Conservation (phyloP, 1,140 invertebrate genomes). For the Hypsibius dujardini region DNA sequence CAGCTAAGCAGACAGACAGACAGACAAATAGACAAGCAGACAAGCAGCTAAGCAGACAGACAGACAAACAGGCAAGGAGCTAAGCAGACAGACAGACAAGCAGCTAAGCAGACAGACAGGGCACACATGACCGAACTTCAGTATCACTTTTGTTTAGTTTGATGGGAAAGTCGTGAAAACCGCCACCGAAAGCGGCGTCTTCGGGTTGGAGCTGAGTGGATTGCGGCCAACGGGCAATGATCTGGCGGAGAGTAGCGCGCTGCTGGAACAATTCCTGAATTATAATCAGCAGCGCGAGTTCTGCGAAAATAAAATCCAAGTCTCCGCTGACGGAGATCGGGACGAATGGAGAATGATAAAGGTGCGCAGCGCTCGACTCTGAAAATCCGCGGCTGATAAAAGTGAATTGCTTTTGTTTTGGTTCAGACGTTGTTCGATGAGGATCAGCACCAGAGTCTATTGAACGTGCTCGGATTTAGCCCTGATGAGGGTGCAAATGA, state of each 20-base stretch:
- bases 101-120: no score
- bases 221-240: not conserved
- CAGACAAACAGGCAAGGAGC: no score
- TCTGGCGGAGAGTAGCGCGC: not conserved
- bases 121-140: not conserved
- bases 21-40: no score
- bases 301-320: not conserved
- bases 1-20: no score
- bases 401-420: no score
- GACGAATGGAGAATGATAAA: not conserved
- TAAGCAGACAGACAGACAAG: no score
- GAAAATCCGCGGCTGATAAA: no score
- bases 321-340: not conserved
- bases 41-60: no score
- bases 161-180: conserved; percentile 6
- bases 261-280: not conserved
- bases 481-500: not conserved
- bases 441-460: not conserved
- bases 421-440: not conserved
- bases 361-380: not conserved
- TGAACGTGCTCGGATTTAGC: not conserved
- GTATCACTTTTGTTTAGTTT: conserved; percentile 2
- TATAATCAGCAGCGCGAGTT: not conserved
- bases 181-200: not conserved
- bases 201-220: not conserved